These are phyloP conservation scores for Whitmania pigra DNA, from an alignment of 1,140 invertebrate genomes.

Conservation along the genomic window DNA sequence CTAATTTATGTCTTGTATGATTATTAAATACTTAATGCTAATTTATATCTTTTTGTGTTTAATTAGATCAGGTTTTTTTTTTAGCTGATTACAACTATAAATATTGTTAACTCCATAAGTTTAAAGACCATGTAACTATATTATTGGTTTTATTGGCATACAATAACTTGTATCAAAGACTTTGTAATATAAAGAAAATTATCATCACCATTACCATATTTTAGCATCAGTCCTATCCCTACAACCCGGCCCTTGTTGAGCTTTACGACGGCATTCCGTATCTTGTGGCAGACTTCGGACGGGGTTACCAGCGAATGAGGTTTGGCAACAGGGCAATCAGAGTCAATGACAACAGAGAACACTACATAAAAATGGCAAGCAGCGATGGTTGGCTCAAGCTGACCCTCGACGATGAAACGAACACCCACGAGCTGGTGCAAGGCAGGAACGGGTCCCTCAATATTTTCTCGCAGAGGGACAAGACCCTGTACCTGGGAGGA, in stretches of 20 bases:
- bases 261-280: slow-evolving; percentile 34
- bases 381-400: slow-evolving; percentile 7
- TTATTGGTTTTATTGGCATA: too few species aligned
- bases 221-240: neutral
- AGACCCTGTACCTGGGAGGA: slow-evolving; percentile 21
- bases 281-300: slow-evolving; percentile 31
- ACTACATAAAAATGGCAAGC: slow-evolving; percentile 3
- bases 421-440: slow-evolving; percentile 20
- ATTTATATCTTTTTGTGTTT: too few species aligned
- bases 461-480: neutral
- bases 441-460: neutral
- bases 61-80: too few species aligned
- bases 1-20: too few species aligned
- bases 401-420: slow-evolving; percentile 22
- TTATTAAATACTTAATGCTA: too few species aligned
- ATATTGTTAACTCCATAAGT: too few species aligned
- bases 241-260: slow-evolving; percentile 34
- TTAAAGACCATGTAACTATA: too few species aligned
- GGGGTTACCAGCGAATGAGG: slow-evolving; percentile 19
- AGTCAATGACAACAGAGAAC: slow-evolving; percentile 1
- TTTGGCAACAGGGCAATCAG: neutral
- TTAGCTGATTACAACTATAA: too few species aligned
- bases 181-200: too few species aligned
- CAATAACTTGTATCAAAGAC: too few species aligned
- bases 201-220: neutral